Percentiles rank a stretch among this genome's conserved stretches.
Evolutionary conservation across 1,140 invertebrate genomes (phyloP).

Genomic region (Lucilia cuprina): DNA sequence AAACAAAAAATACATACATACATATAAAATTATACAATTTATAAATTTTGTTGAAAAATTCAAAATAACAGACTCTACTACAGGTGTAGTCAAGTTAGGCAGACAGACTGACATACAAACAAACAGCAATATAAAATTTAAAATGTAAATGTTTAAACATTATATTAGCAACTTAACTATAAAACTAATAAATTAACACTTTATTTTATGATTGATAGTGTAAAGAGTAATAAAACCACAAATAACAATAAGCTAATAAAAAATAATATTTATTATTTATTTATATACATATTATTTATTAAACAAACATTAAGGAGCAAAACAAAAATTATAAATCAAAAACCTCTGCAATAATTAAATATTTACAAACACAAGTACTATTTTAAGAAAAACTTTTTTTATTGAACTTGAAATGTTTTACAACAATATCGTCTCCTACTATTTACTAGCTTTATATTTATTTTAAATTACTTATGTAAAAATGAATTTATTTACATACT

Average conservation of each 20-base stretch:
- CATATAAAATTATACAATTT: too few relatives aligned
- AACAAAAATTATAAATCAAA: not conserved
- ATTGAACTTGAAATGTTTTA: conserved; percentile 22
- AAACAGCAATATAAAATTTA: not conserved
- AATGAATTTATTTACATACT: not conserved
- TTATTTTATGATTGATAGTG: conserved; percentile 17
- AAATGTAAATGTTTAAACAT: conserved; percentile 28
- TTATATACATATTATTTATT: not conserved
- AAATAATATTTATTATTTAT: conserved; percentile 4
- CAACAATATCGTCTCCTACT: not conserved
- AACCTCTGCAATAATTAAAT: conserved; percentile 10
- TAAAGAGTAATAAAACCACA: not conserved
- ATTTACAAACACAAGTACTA: not conserved
- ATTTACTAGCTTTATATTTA: not conserved
- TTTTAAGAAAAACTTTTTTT: not conserved
- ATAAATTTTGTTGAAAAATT: too few relatives aligned
- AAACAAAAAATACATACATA: too few relatives aligned
- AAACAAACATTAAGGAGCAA: too few relatives aligned
- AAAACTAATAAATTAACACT: conserved; percentile 33
- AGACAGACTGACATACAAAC: too few relatives aligned
- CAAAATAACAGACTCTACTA: too few relatives aligned
- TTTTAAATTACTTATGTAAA: not conserved
- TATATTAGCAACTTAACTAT: conserved; percentile 21
- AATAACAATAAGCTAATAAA: conserved; percentile 11
- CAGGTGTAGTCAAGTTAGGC: too few relatives aligned